phyloP scores from a whole-genome alignment of 2,113 vertebrate genomes.

The Pardalotus punctatus region DNA sequence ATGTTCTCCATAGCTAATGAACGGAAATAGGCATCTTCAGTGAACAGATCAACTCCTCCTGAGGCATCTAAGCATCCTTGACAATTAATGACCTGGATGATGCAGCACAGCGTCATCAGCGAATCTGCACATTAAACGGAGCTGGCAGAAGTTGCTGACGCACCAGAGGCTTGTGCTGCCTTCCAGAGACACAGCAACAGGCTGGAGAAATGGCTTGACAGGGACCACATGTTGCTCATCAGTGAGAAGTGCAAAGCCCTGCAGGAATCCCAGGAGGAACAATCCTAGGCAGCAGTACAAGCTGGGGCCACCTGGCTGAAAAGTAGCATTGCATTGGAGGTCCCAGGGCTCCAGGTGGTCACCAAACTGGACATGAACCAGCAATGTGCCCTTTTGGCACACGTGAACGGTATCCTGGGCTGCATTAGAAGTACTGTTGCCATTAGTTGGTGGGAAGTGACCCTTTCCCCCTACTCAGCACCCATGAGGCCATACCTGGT shows the following conservation, averaged over 20 bases:
- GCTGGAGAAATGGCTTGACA: neutral
- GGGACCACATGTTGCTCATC: neutral
- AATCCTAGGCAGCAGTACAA: neutral
- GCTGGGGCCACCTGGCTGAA: neutral
- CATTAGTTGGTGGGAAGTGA: neutral
- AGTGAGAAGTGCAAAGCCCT: neutral
- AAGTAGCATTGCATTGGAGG: neutral
- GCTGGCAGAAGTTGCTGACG: neutral
- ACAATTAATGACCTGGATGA: neutral
- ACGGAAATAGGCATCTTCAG: neutral
- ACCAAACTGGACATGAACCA: neutral
- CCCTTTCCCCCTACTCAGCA: neutral
- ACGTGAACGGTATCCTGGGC: neutral
- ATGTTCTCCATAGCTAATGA: neutral
- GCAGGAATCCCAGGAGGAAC: neutral
- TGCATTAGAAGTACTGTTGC: neutral
- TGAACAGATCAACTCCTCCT: neutral
- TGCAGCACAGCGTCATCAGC: fast-evolving
- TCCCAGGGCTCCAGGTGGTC: neutral
- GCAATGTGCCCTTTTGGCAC: neutral
- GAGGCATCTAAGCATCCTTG: neutral
- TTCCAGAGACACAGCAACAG: neutral
- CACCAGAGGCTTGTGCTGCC: neutral
- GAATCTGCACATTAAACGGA: neutral
- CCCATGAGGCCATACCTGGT: neutral